Evolutionary conservation across 2,797 vertebrate genomes (phyloP), one percentile per base, ranked within the genome.

Genomic region (Varecia variegata): DNA sequence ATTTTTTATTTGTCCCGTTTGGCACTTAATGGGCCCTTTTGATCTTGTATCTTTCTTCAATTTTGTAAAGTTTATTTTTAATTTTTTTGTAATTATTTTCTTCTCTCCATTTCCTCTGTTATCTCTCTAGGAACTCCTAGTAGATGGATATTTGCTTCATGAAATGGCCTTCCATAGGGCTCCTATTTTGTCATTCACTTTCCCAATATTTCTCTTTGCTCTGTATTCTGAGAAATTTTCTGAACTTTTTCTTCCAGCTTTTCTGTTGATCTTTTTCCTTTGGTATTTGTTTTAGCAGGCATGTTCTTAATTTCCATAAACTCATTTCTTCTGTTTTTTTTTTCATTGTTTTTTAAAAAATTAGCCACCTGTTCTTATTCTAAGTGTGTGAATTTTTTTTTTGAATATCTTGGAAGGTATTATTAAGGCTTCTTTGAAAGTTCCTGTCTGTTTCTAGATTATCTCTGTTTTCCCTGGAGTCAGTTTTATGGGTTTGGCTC

Each of bases 221-320:
- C 35, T 71, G 3, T 88, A 18, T 87, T 79, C 50, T 93, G 68
- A 79, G 17, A 86, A 27, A 27, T 67, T 86, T 56, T 9, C 54
- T 56, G 54, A 56, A 56, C 54, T 56, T 56, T 94, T 84, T 74
- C 43, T 62, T 54, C 20, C 20, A 54, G 3, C 32, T 91, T 77
- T 97, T 79, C 50, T 90, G 18, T 73, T 70, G 47, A 45, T 60
- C 60, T 50, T 67, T 56, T 50, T 4, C n/a, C 23, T 52, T 92
- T 50, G 20, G 32, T 12, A 1, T n/a, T 90, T 80, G 25, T 82
- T 94, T 96, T 35, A 74, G 50, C 27, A 91, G 58, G 38, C 52
- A 84, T 88, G 1, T 65, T 93, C n/a, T 86, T 91, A 89, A 73
- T 94, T 94, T 79, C 84, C 43, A 58, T 74, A 95, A 91, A 65